phyloP scores from a whole-genome alignment of 2,797 vertebrate genomes.

The Etheostoma perlongum region DNA sequence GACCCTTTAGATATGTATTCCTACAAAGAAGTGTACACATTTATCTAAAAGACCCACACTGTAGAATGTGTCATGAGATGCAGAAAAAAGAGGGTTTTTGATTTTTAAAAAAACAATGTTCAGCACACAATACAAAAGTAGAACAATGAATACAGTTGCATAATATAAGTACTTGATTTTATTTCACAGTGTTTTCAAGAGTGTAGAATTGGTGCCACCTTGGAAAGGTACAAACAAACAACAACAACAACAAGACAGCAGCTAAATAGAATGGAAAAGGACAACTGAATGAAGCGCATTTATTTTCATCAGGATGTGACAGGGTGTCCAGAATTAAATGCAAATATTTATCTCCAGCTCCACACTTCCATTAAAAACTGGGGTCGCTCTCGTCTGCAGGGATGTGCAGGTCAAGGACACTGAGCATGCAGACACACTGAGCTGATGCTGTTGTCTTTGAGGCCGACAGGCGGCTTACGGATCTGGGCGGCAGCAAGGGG shows the following conservation, averaged over 20 bases:
- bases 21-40: neutral
- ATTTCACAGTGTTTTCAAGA: neutral
- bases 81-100: neutral
- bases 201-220: constrained; percentile 16
- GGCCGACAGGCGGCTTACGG: constrained; percentile 20
- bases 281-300: constrained; percentile 20
- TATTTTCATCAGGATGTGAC: constrained; percentile 55
- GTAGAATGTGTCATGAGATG: neutral
- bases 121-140: neutral
- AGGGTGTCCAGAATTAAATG: constrained; percentile 51
- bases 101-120: neutral
- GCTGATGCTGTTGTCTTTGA: constrained; percentile 64
- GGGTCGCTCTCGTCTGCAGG: constrained; percentile 41
- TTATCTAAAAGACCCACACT: neutral
- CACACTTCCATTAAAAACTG: constrained; percentile 38
- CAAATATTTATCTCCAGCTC: constrained; percentile 74
- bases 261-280: constrained; percentile 37
- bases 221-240: constrained; percentile 30
- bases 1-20: neutral
- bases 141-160: neutral
- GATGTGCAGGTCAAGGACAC: constrained; percentile 71
- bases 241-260: neutral
- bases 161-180: neutral
- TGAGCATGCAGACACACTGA: constrained; percentile 37
- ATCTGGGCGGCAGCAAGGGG: constrained; percentile 36